Conservation (phyloP, 2,888 invertebrate species). For the Megaustenia siamemsis region DNA sequence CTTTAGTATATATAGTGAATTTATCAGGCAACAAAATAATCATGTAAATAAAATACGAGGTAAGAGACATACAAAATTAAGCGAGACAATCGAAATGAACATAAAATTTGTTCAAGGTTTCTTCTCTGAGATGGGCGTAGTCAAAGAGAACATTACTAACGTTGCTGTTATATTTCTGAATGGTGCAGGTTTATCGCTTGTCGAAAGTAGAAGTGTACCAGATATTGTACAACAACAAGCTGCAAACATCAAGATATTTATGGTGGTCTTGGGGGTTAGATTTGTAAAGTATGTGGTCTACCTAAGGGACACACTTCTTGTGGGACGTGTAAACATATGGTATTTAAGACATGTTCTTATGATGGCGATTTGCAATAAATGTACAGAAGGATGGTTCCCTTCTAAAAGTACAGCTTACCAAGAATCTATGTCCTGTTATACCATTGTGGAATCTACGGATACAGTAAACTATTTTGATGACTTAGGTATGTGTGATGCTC, state of each 20-base stretch:
- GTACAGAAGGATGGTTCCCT: not conserved
- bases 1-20: too few species aligned
- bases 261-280: not conserved
- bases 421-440: not conserved
- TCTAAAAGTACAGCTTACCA: too few species aligned
- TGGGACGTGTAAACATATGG: not conserved
- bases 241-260: not conserved
- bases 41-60: too few species aligned
- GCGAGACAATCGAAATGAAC: not conserved
- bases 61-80: too few species aligned
- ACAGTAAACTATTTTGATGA: not conserved
- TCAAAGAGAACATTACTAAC: not conserved
- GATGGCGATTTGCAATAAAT: constrained; percentile 1
- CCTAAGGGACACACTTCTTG: not conserved
- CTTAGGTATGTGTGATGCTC: not conserved
- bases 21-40: too few species aligned
- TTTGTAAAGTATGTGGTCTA: not conserved
- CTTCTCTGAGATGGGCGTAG: not conserved
- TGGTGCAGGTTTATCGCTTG: not conserved
- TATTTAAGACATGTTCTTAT: not conserved
- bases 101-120: not conserved
- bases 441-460: not conserved
- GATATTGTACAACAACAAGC: not conserved
- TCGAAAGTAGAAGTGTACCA: not conserved
- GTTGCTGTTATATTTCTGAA: not conserved